A percentile compares a stretch with the other conserved stretches of the same genome.
Conservation (phyloP, 2,113 vertebrate genomes). For the Morone saxatilis region DNA sequence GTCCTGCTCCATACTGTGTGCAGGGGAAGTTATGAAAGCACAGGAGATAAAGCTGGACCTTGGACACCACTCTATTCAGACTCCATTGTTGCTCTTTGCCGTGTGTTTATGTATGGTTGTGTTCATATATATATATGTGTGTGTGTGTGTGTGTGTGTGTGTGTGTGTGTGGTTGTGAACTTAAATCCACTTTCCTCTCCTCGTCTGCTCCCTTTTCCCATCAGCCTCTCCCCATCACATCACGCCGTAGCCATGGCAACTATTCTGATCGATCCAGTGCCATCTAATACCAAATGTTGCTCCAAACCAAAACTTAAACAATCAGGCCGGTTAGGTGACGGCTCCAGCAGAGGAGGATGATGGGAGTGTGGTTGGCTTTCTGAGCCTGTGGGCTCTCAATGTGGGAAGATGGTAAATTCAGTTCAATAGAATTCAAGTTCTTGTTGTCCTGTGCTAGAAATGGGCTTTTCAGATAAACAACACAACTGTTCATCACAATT, state of each 20-base stretch:
- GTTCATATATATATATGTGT: background rate
- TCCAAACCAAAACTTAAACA: slow-evolving; percentile 75
- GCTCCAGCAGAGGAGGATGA: slow-evolving; percentile 37
- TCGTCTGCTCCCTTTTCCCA: slow-evolving; percentile 35
- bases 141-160: background rate
- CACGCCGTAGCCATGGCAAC: slow-evolving; percentile 86
- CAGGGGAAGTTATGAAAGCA: slow-evolving; percentile 42
- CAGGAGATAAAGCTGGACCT: slow-evolving; percentile 58
- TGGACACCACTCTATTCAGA: slow-evolving; percentile 61
- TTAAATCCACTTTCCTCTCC: slow-evolving; percentile 53
- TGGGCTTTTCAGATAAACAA: background rate
- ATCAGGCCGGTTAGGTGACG: slow-evolving; percentile 27
- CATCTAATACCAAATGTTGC: slow-evolving; percentile 90
- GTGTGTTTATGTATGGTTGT: slow-evolving; percentile 24
- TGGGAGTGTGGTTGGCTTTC: slow-evolving; percentile 11
- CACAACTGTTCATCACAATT: background rate
- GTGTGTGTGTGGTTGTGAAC: slow-evolving; percentile 15
- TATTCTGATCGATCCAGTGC: slow-evolving; percentile 92
- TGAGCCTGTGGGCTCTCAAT: background rate
- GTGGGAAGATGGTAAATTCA: background rate
- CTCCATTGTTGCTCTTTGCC: slow-evolving; percentile 32
- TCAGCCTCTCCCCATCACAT: slow-evolving; percentile 61
- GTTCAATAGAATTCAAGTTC: background rate
- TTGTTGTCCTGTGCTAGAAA: background rate
- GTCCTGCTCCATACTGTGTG: slow-evolving; percentile 18